Evolutionary conservation across 2,113 vertebrate genomes (phyloP).

Genomic region (Telmatochromis sp.): DNA sequence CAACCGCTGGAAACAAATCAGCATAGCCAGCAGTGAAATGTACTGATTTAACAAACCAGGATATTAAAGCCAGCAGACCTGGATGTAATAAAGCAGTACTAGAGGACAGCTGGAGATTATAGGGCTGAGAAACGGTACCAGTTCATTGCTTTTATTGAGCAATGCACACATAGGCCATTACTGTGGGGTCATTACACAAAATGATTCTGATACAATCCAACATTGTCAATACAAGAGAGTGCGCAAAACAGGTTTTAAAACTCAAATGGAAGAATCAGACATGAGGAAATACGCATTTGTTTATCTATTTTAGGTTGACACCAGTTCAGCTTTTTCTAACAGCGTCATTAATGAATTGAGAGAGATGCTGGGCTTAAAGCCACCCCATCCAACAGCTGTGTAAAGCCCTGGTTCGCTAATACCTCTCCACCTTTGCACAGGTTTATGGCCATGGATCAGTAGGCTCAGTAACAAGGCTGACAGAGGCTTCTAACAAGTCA

Average conservation of each 20-base stretch:
- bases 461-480: conserved; percentile 51
- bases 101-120: conserved; percentile 20
- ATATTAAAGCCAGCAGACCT: conserved; percentile 41
- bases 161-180: conserved; percentile 17
- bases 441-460: conserved; percentile 54
- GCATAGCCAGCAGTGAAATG: conserved; percentile 23
- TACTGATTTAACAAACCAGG: conserved; percentile 8
- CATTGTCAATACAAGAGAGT: background rate
- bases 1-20: background rate
- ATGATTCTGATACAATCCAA: conserved; percentile 24
- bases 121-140: background rate
- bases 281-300: background rate
- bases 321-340: background rate
- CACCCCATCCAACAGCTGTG: conserved; percentile 42
- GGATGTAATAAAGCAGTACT: conserved; percentile 10
- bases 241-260: background rate
- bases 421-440: conserved; percentile 45
- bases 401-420: conserved; percentile 33
- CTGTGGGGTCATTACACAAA: conserved; percentile 30
- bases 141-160: conserved; percentile 42
- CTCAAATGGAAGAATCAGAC: background rate
- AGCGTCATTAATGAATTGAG: background rate
- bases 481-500: conserved; percentile 41
- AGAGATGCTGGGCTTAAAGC: conserved; percentile 29
- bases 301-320: background rate